Evolutionary conservation across 2,113 vertebrate genomes (phyloP).

Genomic region (Heterochromis multidens): DNA sequence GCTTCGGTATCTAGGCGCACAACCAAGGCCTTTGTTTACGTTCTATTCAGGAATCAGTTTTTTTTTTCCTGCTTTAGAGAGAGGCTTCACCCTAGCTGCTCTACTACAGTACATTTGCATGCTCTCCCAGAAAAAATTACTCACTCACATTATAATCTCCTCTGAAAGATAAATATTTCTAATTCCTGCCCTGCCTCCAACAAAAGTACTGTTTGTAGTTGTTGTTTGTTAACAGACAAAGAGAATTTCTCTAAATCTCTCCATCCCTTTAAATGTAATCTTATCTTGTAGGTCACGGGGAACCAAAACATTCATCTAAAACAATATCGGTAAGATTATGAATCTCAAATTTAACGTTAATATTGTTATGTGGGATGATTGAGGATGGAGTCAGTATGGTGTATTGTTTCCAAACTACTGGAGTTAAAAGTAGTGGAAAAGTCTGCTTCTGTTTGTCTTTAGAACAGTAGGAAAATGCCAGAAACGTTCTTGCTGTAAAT

Average conservation of each 20-base stretch:
- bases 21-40: constrained; percentile 29
- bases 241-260: constrained; percentile 25
- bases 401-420: neutral
- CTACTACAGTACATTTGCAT: neutral
- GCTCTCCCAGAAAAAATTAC: neutral
- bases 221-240: constrained; percentile 30
- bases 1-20: neutral
- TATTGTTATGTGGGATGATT: neutral
- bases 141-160: constrained; percentile 26
- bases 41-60: constrained; percentile 6
- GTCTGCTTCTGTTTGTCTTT: constrained; percentile 20
- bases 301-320: constrained; percentile 28
- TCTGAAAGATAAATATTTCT: constrained; percentile 32
- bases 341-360: neutral
- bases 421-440: neutral
- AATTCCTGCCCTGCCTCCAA: constrained; percentile 3
- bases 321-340: constrained; percentile 33
- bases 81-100: neutral
- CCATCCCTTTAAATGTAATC: constrained; percentile 28
- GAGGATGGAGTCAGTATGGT: neutral
- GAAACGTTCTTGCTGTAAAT: neutral
- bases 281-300: neutral
- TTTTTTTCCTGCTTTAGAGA: neutral
- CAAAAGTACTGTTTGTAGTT: constrained; percentile 12
- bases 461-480: constrained; percentile 2